Base-by-base conservation (phyloP, 1,140 invertebrate genomes). In the Acromyrmex charruanus region DNA sequence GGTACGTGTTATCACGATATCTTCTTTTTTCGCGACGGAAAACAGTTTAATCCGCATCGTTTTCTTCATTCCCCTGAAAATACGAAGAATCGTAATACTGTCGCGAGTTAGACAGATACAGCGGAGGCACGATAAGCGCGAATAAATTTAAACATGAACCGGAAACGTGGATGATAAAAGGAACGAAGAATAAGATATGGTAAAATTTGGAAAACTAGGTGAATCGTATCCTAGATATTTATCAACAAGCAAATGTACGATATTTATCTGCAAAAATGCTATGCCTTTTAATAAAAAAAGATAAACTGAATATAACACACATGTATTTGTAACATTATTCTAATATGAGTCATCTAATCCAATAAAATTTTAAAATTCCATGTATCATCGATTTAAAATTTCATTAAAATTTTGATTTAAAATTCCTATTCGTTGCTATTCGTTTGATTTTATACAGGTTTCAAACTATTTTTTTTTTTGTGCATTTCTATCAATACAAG, bases 391-490 rank as follows among this genome's bases (percentile, higher is more conserved):
- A 16, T 3, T 79, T 12, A 21, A 51, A 39, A 35, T 35, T 53
- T 51, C 9, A 21, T 51, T 35, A 66, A 31, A 31, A 68, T 21
- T 25, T 51, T 3, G 2, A 63, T 5, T 63, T 49, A 16, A 61
- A 58, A 81, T 72, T 69, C 21, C 5, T 68, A 53, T 58, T 74
- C 14, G 39, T 71, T 69, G 18, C 5, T 68, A 53, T 58, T 74
- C 28, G 39, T 72, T 82, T 35, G 3, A 14, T 16, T 31, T 59
- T 74, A 28, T 55, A 51, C 6, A 58, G 5, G 14, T 2, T n/a
- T 18, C 18, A 35, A 74, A 51, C 55, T 74, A 84, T 31, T 31
- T 25, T 31, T 28, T 21, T 31, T 31, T 74, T 74, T 59, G 39
- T 35, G 3, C 39, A 12, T 72, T 21, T 74, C 69, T 39, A 63